A percentile compares a stretch with the other conserved stretches of the same genome.
Conservation (phyloP, 2,797 vertebrate species). For the Microctenopoma lineatum region DNA sequence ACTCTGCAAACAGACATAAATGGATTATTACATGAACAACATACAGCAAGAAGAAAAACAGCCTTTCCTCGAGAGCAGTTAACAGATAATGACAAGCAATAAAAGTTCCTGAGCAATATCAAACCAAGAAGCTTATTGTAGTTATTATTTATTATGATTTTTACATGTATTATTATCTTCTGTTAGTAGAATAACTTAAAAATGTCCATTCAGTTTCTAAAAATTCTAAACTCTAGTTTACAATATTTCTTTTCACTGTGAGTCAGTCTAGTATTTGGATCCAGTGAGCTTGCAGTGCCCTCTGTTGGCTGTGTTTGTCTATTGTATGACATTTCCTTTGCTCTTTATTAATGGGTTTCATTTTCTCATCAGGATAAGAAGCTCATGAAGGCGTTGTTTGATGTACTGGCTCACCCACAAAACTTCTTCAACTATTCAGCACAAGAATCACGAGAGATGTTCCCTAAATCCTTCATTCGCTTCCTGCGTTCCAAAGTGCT, state of each 20-base stretch:
- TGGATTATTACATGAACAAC: too few species aligned
- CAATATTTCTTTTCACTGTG: not conserved
- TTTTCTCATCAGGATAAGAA: conserved; percentile 92
- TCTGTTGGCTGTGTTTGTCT: conserved; percentile 49
- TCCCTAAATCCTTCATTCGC: conserved; percentile 97
- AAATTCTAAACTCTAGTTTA: too few species aligned
- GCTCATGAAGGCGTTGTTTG: conserved; percentile 97
- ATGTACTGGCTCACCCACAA: conserved; percentile 97
- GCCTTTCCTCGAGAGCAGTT: too few species aligned
- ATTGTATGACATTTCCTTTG: not conserved
- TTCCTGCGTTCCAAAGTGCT: conserved; percentile 97
- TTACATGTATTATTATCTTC: not conserved
- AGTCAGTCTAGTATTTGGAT: not conserved
- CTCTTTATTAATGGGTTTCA: not conserved
- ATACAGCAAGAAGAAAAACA: too few species aligned
- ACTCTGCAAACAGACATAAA: too few species aligned
- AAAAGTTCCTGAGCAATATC: not conserved
- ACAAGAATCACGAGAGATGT: conserved; percentile 98
- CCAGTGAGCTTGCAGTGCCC: conserved; percentile 30
- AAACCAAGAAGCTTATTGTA: not conserved
- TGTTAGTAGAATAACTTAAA: too few species aligned
- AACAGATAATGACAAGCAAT: not conserved
- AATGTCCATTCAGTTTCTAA: too few species aligned
- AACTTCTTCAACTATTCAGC: conserved; percentile 99
- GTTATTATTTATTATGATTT: not conserved